Percentiles rank a stretch among this genome's conserved stretches.
Evolutionary conservation across 2,113 vertebrate species (phyloP).

Genomic region (Phoenicopterus ruber): DNA sequence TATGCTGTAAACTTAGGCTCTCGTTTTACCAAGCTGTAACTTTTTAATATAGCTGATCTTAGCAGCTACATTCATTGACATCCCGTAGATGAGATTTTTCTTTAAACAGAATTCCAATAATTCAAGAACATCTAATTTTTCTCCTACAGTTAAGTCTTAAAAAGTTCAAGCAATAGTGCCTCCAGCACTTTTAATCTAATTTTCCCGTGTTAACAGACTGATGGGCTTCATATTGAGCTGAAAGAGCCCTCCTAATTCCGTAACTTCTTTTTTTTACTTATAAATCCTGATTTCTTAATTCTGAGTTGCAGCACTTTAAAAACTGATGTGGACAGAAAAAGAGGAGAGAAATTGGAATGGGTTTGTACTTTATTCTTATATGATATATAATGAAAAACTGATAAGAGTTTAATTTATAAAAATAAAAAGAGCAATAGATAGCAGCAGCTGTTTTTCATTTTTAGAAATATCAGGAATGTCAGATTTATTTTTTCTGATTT

Average conservation of each 20-base stretch:
- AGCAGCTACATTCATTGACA: background rate
- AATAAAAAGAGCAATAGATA: background rate
- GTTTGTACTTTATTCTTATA: background rate
- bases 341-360: background rate
- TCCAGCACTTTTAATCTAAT: background rate
- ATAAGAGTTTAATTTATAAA: background rate
- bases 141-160: background rate
- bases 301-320: background rate
- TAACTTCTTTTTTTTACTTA: background rate
- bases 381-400: background rate
- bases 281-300: background rate
- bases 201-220: background rate
- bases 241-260: accelerated
- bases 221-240: background rate
- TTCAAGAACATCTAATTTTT: background rate
- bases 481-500: background rate
- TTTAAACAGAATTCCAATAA: background rate
- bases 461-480: background rate
- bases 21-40: background rate
- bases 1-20: background rate
- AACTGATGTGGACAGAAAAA: background rate
- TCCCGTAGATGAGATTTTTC: background rate
- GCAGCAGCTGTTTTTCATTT: background rate
- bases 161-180: background rate
- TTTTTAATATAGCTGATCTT: background rate